These are phyloP conservation scores for Tonatia bakeri DNA, from an alignment of 2,113 vertebrate genomes.

Conservation along the genomic window DNA sequence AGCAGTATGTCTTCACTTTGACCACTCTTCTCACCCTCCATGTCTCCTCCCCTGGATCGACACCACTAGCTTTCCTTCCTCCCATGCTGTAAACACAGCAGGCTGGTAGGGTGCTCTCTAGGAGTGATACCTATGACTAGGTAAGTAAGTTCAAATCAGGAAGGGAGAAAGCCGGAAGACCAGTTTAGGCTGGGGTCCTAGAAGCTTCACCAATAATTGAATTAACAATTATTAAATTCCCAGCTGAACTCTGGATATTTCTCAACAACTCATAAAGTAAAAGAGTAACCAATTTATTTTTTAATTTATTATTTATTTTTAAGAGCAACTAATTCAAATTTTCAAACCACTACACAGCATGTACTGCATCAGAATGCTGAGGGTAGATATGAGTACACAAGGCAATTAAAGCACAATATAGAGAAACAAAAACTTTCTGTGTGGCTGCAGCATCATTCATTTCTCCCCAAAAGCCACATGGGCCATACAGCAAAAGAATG, in stretches of 20 bases:
- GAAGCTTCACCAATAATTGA: neutral
- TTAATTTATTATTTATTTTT: too few relatives aligned
- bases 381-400: neutral
- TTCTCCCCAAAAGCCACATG: neutral
- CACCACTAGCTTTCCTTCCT: neutral
- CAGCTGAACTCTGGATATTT: neutral
- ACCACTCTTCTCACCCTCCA: neutral
- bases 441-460: neutral
- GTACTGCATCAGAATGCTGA: neutral
- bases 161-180: neutral
- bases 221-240: neutral
- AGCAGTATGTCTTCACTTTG: neutral
- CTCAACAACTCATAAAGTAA: neutral
- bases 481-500: neutral
- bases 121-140: neutral
- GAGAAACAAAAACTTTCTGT: neutral
- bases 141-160: neutral
- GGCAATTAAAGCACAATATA: neutral
- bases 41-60: neutral
- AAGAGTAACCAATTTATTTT: neutral
- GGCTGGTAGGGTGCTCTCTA: neutral
- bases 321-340: neutral
- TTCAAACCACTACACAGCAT: neutral
- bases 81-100: neutral
- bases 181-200: neutral